Evolutionary conservation across 1,140 invertebrate species (phyloP).

Genomic region (Drosophila subobscura): DNA sequence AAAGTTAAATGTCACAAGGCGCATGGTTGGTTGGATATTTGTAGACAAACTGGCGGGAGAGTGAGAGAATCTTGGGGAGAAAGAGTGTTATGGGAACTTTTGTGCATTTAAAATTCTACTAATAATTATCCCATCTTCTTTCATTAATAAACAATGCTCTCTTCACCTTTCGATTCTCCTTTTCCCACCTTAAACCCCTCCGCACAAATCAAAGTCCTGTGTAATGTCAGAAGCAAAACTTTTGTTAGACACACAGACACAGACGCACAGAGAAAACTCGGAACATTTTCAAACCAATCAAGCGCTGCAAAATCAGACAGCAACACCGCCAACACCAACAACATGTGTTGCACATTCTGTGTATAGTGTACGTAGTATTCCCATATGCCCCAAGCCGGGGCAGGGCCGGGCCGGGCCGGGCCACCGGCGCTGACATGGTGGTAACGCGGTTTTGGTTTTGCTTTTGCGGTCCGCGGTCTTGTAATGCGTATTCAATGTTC

Average conservation of each 20-base stretch:
- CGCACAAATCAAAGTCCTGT: constrained; percentile 59
- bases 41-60: constrained; percentile 59
- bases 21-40: constrained; percentile 22
- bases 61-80: background rate
- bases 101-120: constrained; percentile 1
- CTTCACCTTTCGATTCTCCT: background rate
- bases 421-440: constrained; percentile 67
- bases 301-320: constrained; percentile 67
- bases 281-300: constrained; percentile 74
- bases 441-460: constrained; percentile 80
- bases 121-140: background rate
- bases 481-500: constrained; percentile 80
- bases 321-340: constrained; percentile 45
- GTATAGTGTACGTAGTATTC: constrained; percentile 54
- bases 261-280: constrained; percentile 15
- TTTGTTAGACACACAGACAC: constrained; percentile 60
- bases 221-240: constrained; percentile 73
- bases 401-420: constrained; percentile 7
- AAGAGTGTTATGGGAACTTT: too few species aligned
- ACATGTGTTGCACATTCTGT: constrained; percentile 78
- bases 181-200: constrained; percentile 1
- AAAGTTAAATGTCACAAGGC: constrained; percentile 22
- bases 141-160: constrained; percentile 10
- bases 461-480: constrained; percentile 69
- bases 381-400: constrained; percentile 70